Evolutionary conservation across 2,888 invertebrate genomes (phyloP).

Genomic region (Lithophane socia): DNA sequence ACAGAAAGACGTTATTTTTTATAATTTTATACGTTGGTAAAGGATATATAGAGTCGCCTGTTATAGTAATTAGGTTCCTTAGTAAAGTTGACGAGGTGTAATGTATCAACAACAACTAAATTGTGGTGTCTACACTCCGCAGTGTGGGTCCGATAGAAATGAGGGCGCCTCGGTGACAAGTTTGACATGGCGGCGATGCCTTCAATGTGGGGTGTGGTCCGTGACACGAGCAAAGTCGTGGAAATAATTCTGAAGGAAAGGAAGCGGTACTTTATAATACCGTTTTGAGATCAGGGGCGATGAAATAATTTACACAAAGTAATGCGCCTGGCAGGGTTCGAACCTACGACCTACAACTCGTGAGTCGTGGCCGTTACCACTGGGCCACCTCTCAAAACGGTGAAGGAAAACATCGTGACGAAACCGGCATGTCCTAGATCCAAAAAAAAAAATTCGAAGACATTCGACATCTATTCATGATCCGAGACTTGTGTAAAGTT

Average conservation of each 20-base stretch:
- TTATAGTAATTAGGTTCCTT: constrained; percentile 9
- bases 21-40: neutral
- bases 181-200: constrained; percentile 56
- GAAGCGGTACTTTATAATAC: neutral
- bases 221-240: neutral
- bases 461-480: no score
- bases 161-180: constrained; percentile 61
- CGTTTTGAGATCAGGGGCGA: no score
- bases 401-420: no score
- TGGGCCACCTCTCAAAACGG: no score
- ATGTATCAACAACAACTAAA: constrained; percentile 27
- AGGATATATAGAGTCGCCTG: neutral
- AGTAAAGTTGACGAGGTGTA: neutral
- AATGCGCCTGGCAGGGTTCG: no score
- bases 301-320: no score
- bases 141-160: constrained; percentile 38
- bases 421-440: no score
- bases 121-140: constrained; percentile 29
- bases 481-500: no score
- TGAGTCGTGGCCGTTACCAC: no score
- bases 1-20: neutral
- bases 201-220: neutral
- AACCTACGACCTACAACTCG: no score
- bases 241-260: neutral
- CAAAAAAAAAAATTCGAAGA: no score